Evolutionary conservation across 2,888 invertebrate species (phyloP).

Genomic region (Drosophila paracracens): DNA sequence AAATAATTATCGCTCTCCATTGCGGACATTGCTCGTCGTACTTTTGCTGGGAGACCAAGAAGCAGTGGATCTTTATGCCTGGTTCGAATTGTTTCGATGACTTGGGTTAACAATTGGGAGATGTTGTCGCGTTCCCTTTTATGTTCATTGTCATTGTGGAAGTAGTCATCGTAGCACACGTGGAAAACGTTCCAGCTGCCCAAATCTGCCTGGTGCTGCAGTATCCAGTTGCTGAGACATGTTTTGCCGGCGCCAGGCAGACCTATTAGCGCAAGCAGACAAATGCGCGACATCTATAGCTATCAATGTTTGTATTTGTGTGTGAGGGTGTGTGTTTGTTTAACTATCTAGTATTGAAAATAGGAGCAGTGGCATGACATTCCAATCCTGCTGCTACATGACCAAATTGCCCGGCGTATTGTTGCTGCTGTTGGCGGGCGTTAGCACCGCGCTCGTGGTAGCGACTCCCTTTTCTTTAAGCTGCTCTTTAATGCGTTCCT

Average conservation of each 20-base stretch:
- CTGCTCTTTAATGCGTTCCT: constrained; percentile 38
- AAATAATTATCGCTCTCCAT: constrained; percentile 44
- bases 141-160: constrained; percentile 39
- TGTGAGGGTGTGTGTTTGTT: constrained; percentile 27
- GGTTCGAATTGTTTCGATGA: constrained; percentile 45
- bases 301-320: constrained; percentile 14
- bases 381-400: constrained; percentile 58
- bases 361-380: constrained; percentile 53
- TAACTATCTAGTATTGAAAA: constrained; percentile 64
- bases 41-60: constrained; percentile 10
- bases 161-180: constrained; percentile 79
- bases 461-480: constrained; percentile 33
- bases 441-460: constrained; percentile 35
- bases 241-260: constrained; percentile 83
- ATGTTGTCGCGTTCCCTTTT: constrained; percentile 69
- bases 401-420: constrained; percentile 30
- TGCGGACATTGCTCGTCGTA: not conserved
- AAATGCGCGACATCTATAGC: constrained; percentile 72
- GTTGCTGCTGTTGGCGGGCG: constrained; percentile 28
- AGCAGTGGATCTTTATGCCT: not conserved
- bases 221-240: constrained; percentile 67
- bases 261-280: constrained; percentile 79
- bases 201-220: constrained; percentile 22
- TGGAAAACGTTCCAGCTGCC: constrained; percentile 68
- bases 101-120: constrained; percentile 43